phyloP scores from a whole-genome alignment of 2,797 vertebrate genomes.

The Phoxinus dragarum region DNA sequence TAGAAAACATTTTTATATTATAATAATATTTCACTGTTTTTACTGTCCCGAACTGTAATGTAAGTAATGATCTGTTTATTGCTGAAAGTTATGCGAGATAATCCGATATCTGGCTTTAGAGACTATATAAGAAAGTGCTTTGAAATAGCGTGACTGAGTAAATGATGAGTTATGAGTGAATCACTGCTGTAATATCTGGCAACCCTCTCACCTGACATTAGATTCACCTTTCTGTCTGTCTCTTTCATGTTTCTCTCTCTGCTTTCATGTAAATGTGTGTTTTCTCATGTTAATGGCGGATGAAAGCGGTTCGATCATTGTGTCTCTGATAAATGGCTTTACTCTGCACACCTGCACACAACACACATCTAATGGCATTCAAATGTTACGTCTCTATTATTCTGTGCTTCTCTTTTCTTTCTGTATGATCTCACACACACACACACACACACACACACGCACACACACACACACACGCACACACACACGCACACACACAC shows the following conservation, averaged over 20 bases:
- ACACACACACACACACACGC: no score
- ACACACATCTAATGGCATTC: slow-evolving; percentile 47
- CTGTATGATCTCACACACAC: neutral
- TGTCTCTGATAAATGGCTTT: slow-evolving; percentile 23
- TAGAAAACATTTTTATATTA: neutral
- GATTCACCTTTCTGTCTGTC: neutral
- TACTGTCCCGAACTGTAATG: no score
- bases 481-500: no score
- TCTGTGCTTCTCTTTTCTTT: slow-evolving; percentile 12
- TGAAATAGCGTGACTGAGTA: neutral
- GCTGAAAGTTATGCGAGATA: neutral
- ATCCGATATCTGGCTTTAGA: neutral
- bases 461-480: no score
- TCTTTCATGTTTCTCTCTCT: neutral
- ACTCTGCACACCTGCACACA: slow-evolving; percentile 25
- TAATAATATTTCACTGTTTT: neutral
- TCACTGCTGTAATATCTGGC: neutral
- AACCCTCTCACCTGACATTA: neutral
- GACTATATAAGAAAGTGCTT: neutral
- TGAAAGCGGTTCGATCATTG: slow-evolving; percentile 15
- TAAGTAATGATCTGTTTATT: neutral
- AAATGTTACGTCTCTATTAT: neutral
- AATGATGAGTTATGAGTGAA: neutral
- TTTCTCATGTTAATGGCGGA: slow-evolving; percentile 50
- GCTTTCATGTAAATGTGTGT: slow-evolving; percentile 33